Base-by-base conservation (phyloP, 2,888 invertebrate genomes). In the Podotricha telesiphe region DNA sequence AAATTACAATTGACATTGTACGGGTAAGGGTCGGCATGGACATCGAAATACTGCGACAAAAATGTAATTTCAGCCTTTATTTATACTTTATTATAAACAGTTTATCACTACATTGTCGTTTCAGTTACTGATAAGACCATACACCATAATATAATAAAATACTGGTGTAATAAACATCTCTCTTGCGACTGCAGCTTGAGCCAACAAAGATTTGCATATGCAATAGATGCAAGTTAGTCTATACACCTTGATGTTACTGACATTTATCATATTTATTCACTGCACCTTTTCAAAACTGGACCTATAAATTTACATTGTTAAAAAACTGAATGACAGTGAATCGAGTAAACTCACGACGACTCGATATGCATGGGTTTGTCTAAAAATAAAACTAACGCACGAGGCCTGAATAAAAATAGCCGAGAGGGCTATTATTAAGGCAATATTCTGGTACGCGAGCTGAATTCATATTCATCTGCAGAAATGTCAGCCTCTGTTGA, bases 341-440 rank as follows among this genome's bases (percentile, higher is more conserved):
- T 67, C 62, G 67, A 47, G 42, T 64, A 69, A 69, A 69, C 65
- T 65, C n/a, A 47, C 55, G 66, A 66, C 61, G 50, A 70, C 63
- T 66, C 62, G 58, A 84, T 84, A 84, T 81, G 80, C 82, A 82
- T 79, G 77, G 79, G 78, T 81, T 82, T 81, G 80, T 84, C 80
- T 86, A 84, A 88, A 87, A 88, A 87, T 86, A 88, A 87, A 86
- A 86, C 81, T 80, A 79, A 84, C 81, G 79, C 79, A 84, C 84
- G 82, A 79, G 81, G 74, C 76, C 77, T 37, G 76, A 76, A 76
- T 76, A 74, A 71, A 69, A 75, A 72, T 68, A 67, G 71, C 67
- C 68, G 63, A 65, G 72, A 80, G 83, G 84, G 85, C 87, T 87
- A 87, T 88, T 87, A 87, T 84, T 82, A 82, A 86, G 85, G 86